These are phyloP conservation scores for Eupithecia pulchellata DNA, from an alignment of 2,888 invertebrate species.

Conservation along the genomic window DNA sequence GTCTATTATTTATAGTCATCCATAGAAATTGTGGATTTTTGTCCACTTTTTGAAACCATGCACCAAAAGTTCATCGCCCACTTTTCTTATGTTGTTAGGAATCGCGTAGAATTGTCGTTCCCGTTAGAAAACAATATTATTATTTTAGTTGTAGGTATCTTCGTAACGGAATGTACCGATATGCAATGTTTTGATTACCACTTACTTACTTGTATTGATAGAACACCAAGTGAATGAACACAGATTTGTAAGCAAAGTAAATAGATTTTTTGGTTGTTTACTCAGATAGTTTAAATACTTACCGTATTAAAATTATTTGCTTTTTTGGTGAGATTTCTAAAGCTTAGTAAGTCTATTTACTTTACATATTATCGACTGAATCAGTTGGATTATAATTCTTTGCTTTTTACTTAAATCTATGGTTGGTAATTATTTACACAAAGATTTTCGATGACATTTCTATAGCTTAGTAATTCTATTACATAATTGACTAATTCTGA, in stretches of 20 bases:
- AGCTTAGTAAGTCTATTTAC: neutral
- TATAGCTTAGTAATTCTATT: no score
- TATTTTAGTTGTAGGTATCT: neutral
- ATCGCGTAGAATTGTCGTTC: neutral
- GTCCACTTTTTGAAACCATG: no score
- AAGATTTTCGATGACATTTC: no score
- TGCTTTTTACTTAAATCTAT: neutral
- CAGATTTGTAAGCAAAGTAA: constrained; percentile 1
- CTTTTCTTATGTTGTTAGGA: neutral
- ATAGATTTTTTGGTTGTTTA: neutral
- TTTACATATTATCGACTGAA: no score
- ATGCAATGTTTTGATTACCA: neutral
- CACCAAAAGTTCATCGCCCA: no score
- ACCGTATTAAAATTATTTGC: neutral
- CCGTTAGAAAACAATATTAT: neutral
- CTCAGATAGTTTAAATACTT: neutral
- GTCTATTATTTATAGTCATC: no score
- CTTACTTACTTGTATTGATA: neutral
- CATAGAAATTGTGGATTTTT: no score
- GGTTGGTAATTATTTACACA: no score
- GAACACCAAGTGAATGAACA: neutral
- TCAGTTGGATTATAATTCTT: no score
- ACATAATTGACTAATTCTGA: neutral
- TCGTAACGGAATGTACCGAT: neutral
- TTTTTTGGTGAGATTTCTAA: neutral